Base-by-base conservation (phyloP, 2,113 vertebrate species). In the Sylvilagus bachmani region DNA sequence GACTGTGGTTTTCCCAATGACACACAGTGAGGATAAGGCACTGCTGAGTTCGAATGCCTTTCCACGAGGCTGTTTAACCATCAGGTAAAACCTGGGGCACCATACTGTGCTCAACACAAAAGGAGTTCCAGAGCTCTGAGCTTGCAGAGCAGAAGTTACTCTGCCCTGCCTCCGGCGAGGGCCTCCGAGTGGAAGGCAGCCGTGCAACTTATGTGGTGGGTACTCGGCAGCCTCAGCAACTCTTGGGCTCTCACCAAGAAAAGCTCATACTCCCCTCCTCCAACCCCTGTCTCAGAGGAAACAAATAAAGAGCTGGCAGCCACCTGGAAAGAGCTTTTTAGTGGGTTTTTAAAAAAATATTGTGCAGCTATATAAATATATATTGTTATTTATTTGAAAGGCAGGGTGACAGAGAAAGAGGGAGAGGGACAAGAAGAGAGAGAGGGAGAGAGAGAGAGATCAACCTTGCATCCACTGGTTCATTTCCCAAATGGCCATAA, bases 41-140 rank as follows among this genome's bases (percentile, higher is more conserved):
- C 27, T 38, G 27, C 38, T 67, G n/a, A 13, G 61, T 70, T 84
- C 86, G 24, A 82, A 83, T 79, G 82, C 49, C 64, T 89, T 84
- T 94, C 81, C 61, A 49, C 53, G 69, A 79, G 24, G n/a, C 3
- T 49, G 25, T 61, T 58, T 61, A 61, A 21, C 22, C 58, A 44
- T 86, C 33, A 49, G 44, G 27, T 31, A 31, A 31, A 84, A 64
- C 25, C 16, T 58, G 12, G 21, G 36, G 14, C 44, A 86, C n/a
- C 19, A 83, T 21, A 71, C 36, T 2, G 2, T 74, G 53, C 10
- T 51, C 58, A 49, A 90, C 3, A 66, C 16, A 91, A 74, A 88
- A 80, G 61, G 96, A 83, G 86, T 29, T 70, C 69, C 87, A 86
- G 69, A 82, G 49, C 38, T 93, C 61, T 33, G 38, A 27, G 53